phyloP scores from a whole-genome alignment of 2,797 vertebrate species.

The Linurgus olivaceus region DNA sequence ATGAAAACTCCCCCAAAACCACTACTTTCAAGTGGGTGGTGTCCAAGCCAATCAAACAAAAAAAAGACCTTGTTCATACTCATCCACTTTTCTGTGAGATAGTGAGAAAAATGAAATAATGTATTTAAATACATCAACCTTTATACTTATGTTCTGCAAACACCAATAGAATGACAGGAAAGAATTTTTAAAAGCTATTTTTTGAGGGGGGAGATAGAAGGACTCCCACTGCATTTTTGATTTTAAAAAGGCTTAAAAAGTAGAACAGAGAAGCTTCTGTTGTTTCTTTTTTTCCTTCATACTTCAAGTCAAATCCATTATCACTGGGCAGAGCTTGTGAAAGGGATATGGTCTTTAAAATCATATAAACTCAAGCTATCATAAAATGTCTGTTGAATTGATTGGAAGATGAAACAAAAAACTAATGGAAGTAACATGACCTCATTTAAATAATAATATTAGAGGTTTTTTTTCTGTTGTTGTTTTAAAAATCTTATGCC shows the following conservation, averaged over 20 bases:
- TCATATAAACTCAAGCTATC: constrained; percentile 36
- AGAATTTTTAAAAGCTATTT: neutral
- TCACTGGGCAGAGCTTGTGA: constrained; percentile 39
- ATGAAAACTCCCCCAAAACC: neutral
- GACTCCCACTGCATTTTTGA: neutral
- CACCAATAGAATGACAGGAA: neutral
- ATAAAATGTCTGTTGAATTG: constrained; percentile 47
- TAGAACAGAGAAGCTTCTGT: neutral
- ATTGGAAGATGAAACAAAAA: constrained; percentile 64
- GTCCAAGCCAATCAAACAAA: neutral
- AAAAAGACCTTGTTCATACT: neutral
- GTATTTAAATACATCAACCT: neutral
- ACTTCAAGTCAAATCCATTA: constrained; percentile 45
- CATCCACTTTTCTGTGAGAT: neutral
- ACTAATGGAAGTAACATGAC: constrained; percentile 62
- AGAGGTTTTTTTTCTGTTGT: neutral
- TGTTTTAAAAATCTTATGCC: constrained; percentile 18
- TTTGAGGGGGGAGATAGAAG: neutral
- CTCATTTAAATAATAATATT: constrained; percentile 68
- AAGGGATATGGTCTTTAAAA: constrained; percentile 59
- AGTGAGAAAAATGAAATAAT: neutral
- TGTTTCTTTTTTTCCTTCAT: neutral
- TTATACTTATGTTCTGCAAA: neutral
- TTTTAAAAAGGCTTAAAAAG: constrained; percentile 8
- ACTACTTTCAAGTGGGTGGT: neutral